A percentile compares a stretch with the other conserved stretches of the same genome.
Evolutionary conservation across 1,140 invertebrate species (phyloP).

Genomic region (Dreissena polymorpha): DNA sequence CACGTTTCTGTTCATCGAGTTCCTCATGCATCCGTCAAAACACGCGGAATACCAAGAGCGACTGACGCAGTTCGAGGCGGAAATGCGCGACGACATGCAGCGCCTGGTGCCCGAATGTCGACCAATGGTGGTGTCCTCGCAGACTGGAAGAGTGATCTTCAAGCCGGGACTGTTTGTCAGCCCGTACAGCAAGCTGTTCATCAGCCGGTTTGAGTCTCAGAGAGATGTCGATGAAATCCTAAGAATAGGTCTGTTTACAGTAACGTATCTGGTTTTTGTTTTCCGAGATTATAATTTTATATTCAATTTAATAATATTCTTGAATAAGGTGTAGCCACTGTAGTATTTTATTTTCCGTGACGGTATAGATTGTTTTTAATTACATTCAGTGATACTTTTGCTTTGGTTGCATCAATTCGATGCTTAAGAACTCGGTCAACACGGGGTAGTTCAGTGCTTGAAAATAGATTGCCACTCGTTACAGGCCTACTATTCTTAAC

Average conservation of each 20-base stretch:
- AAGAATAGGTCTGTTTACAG: conserved; percentile 27
- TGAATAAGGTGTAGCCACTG: too few relatives aligned
- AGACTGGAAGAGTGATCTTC: conserved; percentile 18
- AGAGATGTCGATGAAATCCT: conserved; percentile 36
- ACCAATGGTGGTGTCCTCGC: conserved; percentile 40
- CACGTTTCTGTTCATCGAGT: conserved; percentile 44
- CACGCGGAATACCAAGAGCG: background rate
- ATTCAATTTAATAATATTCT: background rate
- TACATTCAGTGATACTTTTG: too few relatives aligned
- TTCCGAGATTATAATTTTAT: background rate
- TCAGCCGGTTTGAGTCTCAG: conserved; percentile 38
- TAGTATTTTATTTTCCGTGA: too few relatives aligned
- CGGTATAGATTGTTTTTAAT: too few relatives aligned
- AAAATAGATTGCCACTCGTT: too few relatives aligned
- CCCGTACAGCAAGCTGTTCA: conserved; percentile 42
- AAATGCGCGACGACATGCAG: conserved; percentile 45
- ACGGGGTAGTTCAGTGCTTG: too few relatives aligned
- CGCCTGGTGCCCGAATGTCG: conserved; percentile 25
- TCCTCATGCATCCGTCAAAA: conserved; percentile 9
- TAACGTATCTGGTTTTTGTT: background rate
- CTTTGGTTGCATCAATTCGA: too few relatives aligned
- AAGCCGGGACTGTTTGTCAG: conserved; percentile 41
- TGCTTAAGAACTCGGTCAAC: too few relatives aligned
- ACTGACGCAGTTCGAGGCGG: conserved; percentile 46
- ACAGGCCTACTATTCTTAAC: too few relatives aligned